These are phyloP conservation scores for Poecilia gillii DNA, from an alignment of 2,797 vertebrate species.

Conservation along the genomic window DNA sequence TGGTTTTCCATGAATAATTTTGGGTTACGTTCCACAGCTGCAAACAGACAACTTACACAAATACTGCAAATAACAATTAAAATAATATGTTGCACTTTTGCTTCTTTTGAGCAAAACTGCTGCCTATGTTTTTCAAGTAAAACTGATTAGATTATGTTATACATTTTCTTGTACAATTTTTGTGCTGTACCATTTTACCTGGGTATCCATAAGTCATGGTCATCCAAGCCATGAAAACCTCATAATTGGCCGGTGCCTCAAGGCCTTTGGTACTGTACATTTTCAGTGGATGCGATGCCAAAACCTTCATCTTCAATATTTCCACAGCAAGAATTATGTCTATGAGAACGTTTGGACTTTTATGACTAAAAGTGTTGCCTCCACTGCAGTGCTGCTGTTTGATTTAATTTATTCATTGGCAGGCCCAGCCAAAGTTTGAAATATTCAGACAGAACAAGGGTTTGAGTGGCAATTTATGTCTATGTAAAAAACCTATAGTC, in stretches of 20 bases:
- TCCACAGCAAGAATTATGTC: not conserved
- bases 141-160: not conserved
- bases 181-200: not conserved
- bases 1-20: not conserved
- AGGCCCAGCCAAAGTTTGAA: not conserved
- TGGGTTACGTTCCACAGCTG: no score
- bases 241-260: not conserved
- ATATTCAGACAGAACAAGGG: not conserved
- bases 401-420: conserved; percentile 2
- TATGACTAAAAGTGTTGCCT: not conserved
- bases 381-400: not conserved
- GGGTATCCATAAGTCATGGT: not conserved
- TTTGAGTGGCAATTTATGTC: conserved; percentile 4
- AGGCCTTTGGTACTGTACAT: not conserved
- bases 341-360: not conserved
- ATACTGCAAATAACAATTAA: not conserved
- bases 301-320: not conserved
- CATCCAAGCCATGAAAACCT: not conserved
- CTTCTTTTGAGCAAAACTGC: not conserved
- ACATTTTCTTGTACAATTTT: not conserved
- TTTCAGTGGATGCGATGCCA: not conserved
- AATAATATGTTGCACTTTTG: not conserved
- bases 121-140: not conserved
- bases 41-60: not conserved
- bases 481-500: not conserved